A percentile compares a stretch with the other conserved stretches of the same genome.
These are phyloP conservation scores for Blastobasis lacticolella DNA, from an alignment of 2,888 invertebrate genomes.

Conservation along the genomic window DNA sequence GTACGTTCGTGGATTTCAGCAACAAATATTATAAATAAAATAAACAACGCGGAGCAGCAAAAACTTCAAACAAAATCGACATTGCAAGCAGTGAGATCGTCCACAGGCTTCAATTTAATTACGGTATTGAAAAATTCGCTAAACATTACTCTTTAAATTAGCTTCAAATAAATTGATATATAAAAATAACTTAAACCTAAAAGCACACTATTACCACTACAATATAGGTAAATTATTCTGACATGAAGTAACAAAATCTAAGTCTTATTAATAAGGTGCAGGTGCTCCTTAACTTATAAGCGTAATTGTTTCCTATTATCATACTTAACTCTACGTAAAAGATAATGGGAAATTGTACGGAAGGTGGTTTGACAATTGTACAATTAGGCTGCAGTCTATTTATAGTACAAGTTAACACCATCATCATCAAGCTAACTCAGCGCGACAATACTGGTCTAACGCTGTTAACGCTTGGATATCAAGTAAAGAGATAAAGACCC, in stretches of 20 bases:
- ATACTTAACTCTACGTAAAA: conserved; percentile 47
- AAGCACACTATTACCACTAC: conserved; percentile 22
- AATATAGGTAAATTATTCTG: conserved; percentile 50
- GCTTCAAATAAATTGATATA: conserved; percentile 63
- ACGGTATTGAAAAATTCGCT: conserved; percentile 41
- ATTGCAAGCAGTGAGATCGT: conserved; percentile 46
- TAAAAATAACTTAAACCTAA: conserved; percentile 62
- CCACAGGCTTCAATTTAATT: conserved; percentile 27
- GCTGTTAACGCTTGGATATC: no score
- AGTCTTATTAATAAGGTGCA: conserved; percentile 66
- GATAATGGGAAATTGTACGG: no score
- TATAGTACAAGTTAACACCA: no score
- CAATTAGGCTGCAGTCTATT: no score
- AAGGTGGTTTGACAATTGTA: no score
- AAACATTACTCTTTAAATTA: conserved; percentile 48
- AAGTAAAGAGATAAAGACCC: no score
- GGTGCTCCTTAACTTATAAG: conserved; percentile 53
- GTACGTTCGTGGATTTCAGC: no score
- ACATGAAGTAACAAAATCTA: conserved; percentile 51
- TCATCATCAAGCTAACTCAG: no score
- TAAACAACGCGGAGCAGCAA: no score
- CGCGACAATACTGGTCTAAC: no score
- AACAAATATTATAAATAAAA: no score
- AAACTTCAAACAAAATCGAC: no score
- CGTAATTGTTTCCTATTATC: conserved; percentile 55